Evolutionary conservation across 2,888 invertebrate species (phyloP).

Genomic region (Dilophus febrilis): DNA sequence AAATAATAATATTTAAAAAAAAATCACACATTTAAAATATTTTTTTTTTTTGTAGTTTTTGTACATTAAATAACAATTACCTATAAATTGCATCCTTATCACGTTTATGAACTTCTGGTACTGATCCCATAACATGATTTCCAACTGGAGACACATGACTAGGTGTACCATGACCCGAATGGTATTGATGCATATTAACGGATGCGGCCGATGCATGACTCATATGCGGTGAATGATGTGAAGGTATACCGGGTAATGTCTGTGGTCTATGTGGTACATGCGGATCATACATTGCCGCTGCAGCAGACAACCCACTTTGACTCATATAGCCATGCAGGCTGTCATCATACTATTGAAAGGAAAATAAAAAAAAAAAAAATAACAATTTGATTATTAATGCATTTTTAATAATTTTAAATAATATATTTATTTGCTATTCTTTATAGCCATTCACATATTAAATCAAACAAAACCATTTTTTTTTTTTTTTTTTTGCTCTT

Average conservation of each 20-base stretch:
- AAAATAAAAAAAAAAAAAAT: slow-evolving; percentile 7
- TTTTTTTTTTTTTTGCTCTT: no score
- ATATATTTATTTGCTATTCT: no score
- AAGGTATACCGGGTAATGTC: slow-evolving; percentile 41
- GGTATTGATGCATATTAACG: slow-evolving; percentile 42
- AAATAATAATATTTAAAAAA: no score
- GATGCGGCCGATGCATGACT: slow-evolving; percentile 49
- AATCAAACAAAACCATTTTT: no score
- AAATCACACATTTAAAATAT: no score
- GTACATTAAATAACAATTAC: no score
- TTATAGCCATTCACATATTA: no score
- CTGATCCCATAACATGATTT: slow-evolving; percentile 73
- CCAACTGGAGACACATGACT: slow-evolving; percentile 71
- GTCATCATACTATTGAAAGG: slow-evolving; percentile 71
- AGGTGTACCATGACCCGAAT: slow-evolving; percentile 37
- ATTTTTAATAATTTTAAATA: no score
- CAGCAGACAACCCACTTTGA: slow-evolving; percentile 38
- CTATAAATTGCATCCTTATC: slow-evolving; percentile 98
- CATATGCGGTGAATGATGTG: slow-evolving; percentile 68
- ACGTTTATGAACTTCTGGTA: slow-evolving; percentile 85
- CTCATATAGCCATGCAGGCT: slow-evolving; percentile 88
- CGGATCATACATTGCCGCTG: slow-evolving; percentile 55
- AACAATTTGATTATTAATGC: background rate
- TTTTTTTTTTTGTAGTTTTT: no score
- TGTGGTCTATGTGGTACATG: slow-evolving; percentile 47